Evolutionary conservation across 1,140 invertebrate genomes (phyloP), one percentile per base, ranked within the genome.

Genomic region (Delia radicum): DNA sequence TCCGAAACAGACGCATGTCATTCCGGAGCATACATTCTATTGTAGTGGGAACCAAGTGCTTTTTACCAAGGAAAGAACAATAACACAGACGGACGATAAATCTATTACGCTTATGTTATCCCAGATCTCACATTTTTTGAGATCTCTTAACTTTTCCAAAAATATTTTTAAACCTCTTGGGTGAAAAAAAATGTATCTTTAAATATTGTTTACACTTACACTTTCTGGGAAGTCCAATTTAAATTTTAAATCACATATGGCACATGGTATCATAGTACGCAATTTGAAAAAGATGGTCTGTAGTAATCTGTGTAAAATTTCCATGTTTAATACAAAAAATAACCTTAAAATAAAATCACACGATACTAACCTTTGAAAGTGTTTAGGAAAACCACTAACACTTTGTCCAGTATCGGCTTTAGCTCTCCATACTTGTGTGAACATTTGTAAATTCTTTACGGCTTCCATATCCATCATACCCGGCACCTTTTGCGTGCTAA

Each of bases 271-370:
- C 90, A 95, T 92, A 61, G 92, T 89, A 55, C 95, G 90, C 33
- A 96, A 86, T 87, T 96, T 96, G 79, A 96, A 96, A 85, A 92
- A 96, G 27, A 97, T 90, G 74, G 91, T 92, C 90, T 95, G 88
- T 69, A 91, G 87, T 33, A 89, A 81, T 67, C 84, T 85, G 55
- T 69, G 77, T 65, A 24, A 18, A 21, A 18, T 67, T 10, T 15
- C 15, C 21, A 28, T 27, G 6, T 27, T 28, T 63, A 1, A 3
- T 3, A 31, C 5, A 55, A 71, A n/a, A 61, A 18, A 15, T 7
- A 62, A 55, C 2, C 31, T 42, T n/a, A 29, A 65, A 28, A 12
- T 6, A 7, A 27, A 1, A 18, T 13, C 10, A 42, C 48, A 18
- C 21, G 4, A 13, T n/a, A n/a, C 12, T 18, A 10, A 85, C 84